Base-by-base conservation (phyloP, 2,113 vertebrate genomes). In the Vireo altiloquus region DNA sequence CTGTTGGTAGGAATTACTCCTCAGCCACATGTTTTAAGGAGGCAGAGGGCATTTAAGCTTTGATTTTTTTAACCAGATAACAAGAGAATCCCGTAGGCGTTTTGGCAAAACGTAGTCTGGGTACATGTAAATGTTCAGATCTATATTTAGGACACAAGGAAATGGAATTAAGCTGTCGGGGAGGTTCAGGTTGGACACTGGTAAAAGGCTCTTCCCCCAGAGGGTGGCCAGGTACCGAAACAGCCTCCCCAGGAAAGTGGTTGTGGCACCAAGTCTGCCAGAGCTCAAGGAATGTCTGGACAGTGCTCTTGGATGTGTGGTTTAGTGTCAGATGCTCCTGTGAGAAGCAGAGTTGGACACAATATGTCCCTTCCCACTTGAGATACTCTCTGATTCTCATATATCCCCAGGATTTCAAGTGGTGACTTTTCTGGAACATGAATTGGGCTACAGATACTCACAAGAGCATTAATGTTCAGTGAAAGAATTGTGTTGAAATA, bases 401-500 rank as follows among this genome's bases (percentile, higher is more conserved):
- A 2, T 13, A 18, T 65, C 39, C 66, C 27, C 28, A 47, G 12
- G 7, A 21, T 57, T 80, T 72, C 75, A 50, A 0, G 4, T n/a
- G 42, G 7, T 54, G 65, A 23, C 61, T 94, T 72, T 15, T 37
- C 57, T 82, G 66, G 27, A 31, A 6, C 77, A 87, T 52, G 37
- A 70, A 44, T 50, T 56, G n/a, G 23, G 22, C 71, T 54, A 30
- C 40, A 53, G 23, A 9, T 42, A 18, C 9, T 94, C 7, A 0
- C 30, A 20, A 23, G 24, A 72, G 46, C 50, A 15, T 77, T 63
- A 42, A 40, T 4, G 9, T 60, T 87, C 49, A 59, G 63, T 84
- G 78, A 30, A 77, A 92, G 91, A 93, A 35, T 19, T 14, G 20
- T 13, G 15, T 54, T 30, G 90, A 88, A 97, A 82, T 50, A 56